A percentile compares a stretch with the other conserved stretches of the same genome.
Conservation (phyloP, 2,113 vertebrate genomes). For the Seriola dumerili region DNA sequence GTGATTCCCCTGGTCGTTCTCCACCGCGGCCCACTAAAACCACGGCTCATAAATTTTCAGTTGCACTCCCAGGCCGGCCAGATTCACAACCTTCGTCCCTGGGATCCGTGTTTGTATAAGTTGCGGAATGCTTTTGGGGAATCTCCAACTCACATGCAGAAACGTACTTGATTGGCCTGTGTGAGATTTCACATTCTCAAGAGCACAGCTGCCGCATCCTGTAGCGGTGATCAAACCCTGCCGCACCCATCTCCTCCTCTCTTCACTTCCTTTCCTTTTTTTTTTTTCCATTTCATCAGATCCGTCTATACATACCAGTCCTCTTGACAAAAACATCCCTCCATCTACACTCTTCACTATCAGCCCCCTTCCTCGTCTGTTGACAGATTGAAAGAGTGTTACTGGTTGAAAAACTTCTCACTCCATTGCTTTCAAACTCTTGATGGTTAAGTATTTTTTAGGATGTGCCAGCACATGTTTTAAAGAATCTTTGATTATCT, state of each 20-base stretch:
- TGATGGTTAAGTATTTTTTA: slow-evolving; percentile 39
- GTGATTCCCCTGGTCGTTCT: slow-evolving; percentile 50
- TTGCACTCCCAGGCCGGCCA: slow-evolving; percentile 51
- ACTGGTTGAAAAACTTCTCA: slow-evolving; percentile 49
- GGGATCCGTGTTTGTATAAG: slow-evolving; percentile 61
- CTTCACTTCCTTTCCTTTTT: slow-evolving; percentile 39
- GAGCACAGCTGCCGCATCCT: slow-evolving; percentile 66
- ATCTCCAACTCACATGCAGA: slow-evolving; percentile 60
- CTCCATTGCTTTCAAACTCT: slow-evolving; percentile 33
- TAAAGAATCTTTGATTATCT: slow-evolving; percentile 29
- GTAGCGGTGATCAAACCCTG: slow-evolving; percentile 47
- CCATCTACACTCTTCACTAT: slow-evolving; percentile 26
- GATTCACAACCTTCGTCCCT: slow-evolving; percentile 53
- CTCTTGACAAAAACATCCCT: slow-evolving; percentile 53
- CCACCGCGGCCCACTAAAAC: slow-evolving; percentile 52
- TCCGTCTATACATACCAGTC: slow-evolving; percentile 46
- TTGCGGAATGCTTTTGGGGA: slow-evolving; percentile 51
- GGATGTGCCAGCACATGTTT: slow-evolving; percentile 50
- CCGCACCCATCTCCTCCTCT: slow-evolving; percentile 50
- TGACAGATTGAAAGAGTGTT: slow-evolving; percentile 56
- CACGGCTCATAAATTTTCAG: slow-evolving; percentile 63
- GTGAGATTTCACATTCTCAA: slow-evolving; percentile 60
- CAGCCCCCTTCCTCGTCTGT: slow-evolving; percentile 17
- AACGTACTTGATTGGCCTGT: slow-evolving; percentile 58
- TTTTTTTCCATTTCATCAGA: slow-evolving; percentile 53